Evolutionary conservation across 1,140 invertebrate species (phyloP).

Genomic region (Ctenoplectra terminalis): DNA sequence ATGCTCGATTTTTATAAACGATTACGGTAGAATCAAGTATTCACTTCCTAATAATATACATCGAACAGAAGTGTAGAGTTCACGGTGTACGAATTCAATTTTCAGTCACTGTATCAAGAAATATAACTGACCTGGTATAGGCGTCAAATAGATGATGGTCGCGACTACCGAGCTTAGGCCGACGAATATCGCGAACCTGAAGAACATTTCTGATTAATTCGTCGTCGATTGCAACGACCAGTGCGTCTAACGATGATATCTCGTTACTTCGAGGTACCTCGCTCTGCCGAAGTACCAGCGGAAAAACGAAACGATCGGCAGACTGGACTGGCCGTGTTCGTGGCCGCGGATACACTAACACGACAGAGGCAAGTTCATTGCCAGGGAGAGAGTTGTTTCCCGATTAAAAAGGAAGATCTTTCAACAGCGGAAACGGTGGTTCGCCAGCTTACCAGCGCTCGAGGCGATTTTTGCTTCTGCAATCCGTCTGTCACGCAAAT

Average conservation of each 20-base stretch:
- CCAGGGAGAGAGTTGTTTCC: constrained; percentile 77
- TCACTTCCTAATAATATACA: too few species aligned
- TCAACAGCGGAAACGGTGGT: constrained; percentile 36
- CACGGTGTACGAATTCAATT: too few species aligned
- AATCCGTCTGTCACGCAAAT: neutral
- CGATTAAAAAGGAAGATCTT: constrained; percentile 72
- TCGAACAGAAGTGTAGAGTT: too few species aligned
- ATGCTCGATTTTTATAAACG: too few species aligned
- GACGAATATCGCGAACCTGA: constrained; percentile 80
- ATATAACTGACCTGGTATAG: constrained; percentile 85
- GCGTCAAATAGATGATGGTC: constrained; percentile 87
- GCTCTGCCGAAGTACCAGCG: neutral
- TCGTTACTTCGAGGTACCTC: too few species aligned
- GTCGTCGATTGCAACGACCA: neutral
- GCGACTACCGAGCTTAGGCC: constrained; percentile 84
- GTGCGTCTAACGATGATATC: neutral
- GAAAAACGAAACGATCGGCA: constrained; percentile 42
- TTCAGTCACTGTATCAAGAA: neutral
- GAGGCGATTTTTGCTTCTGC: constrained; percentile 7
- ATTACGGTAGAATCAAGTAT: too few species aligned
- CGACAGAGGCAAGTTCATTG: constrained; percentile 78
- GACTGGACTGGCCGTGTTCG: constrained; percentile 72
- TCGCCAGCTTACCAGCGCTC: neutral
- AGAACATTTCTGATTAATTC: constrained; percentile 71
- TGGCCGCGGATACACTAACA: constrained; percentile 78